phyloP scores from a whole-genome alignment of 2,888 invertebrate species.

The Himalopsyche tibetana region DNA sequence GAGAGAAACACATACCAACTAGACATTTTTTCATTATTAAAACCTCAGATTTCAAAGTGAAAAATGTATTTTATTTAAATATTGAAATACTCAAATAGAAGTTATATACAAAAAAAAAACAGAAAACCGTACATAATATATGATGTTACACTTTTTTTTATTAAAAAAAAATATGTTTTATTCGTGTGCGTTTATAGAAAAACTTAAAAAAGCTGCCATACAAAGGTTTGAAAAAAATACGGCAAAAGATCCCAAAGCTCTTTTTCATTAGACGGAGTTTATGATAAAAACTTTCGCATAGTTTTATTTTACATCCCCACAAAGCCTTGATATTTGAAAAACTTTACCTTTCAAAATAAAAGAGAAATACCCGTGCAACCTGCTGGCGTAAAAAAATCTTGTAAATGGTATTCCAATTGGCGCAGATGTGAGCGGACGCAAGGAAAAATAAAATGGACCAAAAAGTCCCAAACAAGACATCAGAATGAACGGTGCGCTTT shows the following conservation, averaged over 20 bases:
- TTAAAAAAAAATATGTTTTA: too few species aligned
- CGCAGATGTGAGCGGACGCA: conserved; percentile 53
- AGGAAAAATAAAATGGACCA: conserved; percentile 46
- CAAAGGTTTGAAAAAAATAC: neutral
- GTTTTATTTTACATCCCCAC: neutral
- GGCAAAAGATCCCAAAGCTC: neutral
- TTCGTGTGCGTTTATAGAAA: too few species aligned
- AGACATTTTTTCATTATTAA: too few species aligned
- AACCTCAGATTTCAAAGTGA: too few species aligned
- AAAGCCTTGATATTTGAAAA: conserved; percentile 39
- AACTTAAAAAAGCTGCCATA: too few species aligned
- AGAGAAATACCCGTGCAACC: conserved; percentile 47
- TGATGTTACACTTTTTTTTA: too few species aligned
- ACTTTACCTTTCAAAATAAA: conserved; percentile 49
- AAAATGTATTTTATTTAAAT: too few species aligned
- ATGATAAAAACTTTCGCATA: conserved; percentile 23
- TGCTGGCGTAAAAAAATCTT: conserved; percentile 54
- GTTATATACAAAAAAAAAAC: too few species aligned
- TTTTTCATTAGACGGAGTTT: conserved; percentile 14
- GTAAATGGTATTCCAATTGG: conserved; percentile 62
- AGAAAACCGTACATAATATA: too few species aligned
- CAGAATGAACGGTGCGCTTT: too few species aligned
- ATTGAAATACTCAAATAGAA: too few species aligned
- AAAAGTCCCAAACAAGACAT: conserved; percentile 45
- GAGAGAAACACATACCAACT: too few species aligned